Base-by-base conservation (phyloP, 2,888 invertebrate genomes). In the Limulus polyphemus region DNA sequence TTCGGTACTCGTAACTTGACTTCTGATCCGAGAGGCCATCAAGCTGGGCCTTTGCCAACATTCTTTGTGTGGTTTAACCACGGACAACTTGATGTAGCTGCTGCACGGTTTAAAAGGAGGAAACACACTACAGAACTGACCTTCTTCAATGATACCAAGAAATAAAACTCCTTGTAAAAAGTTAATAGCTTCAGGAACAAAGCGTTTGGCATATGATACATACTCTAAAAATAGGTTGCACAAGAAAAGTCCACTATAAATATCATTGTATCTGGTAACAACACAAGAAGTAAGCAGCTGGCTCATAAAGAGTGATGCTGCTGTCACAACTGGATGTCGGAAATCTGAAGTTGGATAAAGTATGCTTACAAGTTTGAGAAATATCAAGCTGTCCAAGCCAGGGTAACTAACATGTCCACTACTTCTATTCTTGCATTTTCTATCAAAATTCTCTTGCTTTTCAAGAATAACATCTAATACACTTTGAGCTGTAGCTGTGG, bases 281-380 rank as follows among this genome's bases (percentile, higher is more conserved):
- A 80, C 81, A 59, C 84, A 82, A 70, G 56, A 71, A 52, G 60
- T 66, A 64, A 90, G 75, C 72, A 93, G 86, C 75, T 91, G 86
- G 51, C 86, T 83, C 77, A 94, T 88, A 70, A 93, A 90, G 67
- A 89, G 79, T 69, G 88, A 72, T 46, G 82, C 77, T n/a, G 93
- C 92, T 13, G 90, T 90, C n/a, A 87, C 86, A 5, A 95, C 83
- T 0, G 86, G 85, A 80, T 97, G 95, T 52, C 85, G 81, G 74
- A 87, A 90, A 77, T 97, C 95, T 0, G 94, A 92, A 0, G 92
- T 86, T 0, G 94, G 88, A 77, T 88, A 97, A 60, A 95, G 74
- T 55, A 87, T 76, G 10, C 87, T 84, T 5, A 90, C 81, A 67
- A 91, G 73, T 78, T 93, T 92, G 64, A 95, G 84, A 73, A 90